Conservation (phyloP, 2,888 invertebrate genomes). For the Epirrita christyi region DNA sequence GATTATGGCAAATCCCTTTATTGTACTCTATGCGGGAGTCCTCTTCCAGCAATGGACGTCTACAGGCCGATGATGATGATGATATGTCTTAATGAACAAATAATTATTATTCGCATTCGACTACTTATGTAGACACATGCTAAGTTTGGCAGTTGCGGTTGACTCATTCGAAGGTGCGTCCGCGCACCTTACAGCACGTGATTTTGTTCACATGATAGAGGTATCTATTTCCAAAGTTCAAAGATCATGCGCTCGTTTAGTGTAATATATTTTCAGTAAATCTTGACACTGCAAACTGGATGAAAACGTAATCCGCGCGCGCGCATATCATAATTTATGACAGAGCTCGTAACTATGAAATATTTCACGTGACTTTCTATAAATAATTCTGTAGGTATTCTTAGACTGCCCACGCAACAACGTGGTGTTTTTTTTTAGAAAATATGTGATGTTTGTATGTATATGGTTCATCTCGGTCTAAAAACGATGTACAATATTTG, state of each 20-base stretch:
- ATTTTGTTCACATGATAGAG: conserved; percentile 5
- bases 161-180: conserved; percentile 12
- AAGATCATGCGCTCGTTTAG: conserved; percentile 1
- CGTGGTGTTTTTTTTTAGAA: conserved; percentile 15
- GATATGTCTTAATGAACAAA: too few species aligned
- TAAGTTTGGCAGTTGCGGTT: conserved; percentile 1
- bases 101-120: too few species aligned
- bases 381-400: conserved; percentile 33
- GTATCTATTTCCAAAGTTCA: not conserved
- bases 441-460: not conserved
- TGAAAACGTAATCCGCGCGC: conserved; percentile 1
- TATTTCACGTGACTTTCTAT: conserved; percentile 33
- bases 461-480: not conserved
- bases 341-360: conserved; percentile 27
- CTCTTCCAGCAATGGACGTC: too few species aligned
- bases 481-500: conserved; percentile 2
- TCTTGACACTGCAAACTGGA: not conserved
- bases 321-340: conserved; percentile 21
- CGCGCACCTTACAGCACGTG: conserved; percentile 19
- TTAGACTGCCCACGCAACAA: conserved; percentile 23
- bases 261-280: not conserved
- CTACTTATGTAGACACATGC: not conserved
- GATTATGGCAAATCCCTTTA: too few species aligned
- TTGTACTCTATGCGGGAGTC: too few species aligned
- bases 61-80: too few species aligned